Percentiles rank a stretch among this genome's conserved stretches.
These are phyloP conservation scores for Theodoxus fluviatilis DNA, from an alignment of 2,888 invertebrate genomes.

Conservation along the genomic window DNA sequence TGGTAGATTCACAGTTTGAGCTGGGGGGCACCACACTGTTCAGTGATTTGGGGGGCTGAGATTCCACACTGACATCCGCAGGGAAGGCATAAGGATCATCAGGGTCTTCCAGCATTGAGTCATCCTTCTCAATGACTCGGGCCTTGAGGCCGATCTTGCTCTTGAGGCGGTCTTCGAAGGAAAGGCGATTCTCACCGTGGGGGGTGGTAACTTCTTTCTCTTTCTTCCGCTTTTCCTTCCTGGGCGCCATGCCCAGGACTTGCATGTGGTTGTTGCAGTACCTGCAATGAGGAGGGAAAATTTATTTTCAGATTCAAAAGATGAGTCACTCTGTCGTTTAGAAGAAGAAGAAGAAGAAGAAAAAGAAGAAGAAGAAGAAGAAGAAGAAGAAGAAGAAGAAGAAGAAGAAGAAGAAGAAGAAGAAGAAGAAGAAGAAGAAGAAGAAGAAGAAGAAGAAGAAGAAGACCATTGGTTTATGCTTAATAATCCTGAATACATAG, in stretches of 20 bases:
- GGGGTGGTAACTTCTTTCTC: conserved; percentile 33
- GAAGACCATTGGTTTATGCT: too few species aligned
- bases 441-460: background rate
- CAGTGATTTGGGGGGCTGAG: too few species aligned
- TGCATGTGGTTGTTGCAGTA: conserved; percentile 69
- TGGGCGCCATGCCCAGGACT: conserved; percentile 60
- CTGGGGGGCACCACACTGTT: too few species aligned
- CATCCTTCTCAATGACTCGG: conserved; percentile 21
- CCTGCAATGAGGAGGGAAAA: conserved; percentile 40
- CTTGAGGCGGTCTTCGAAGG: conserved; percentile 50
- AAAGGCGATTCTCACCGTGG: conserved; percentile 38
- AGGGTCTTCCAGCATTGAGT: conserved; percentile 42
- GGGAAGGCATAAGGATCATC: conserved; percentile 60
- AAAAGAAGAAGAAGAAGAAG: conserved; percentile 13
- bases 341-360: conserved; percentile 13
- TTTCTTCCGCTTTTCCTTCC: conserved; percentile 53
- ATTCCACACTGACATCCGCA: too few species aligned
- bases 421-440: background rate
- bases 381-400: background rate
- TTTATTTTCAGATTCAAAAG: background rate
- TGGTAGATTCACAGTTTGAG: too few species aligned
- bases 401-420: conserved; percentile 15
- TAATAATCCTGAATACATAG: too few species aligned
- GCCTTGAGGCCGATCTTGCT: conserved; percentile 34
- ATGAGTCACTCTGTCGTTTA: too few species aligned